Percentiles rank a stretch among this genome's conserved stretches.
Conservation (phyloP, 2,797 vertebrate species). For the Silurus aristotelis region DNA sequence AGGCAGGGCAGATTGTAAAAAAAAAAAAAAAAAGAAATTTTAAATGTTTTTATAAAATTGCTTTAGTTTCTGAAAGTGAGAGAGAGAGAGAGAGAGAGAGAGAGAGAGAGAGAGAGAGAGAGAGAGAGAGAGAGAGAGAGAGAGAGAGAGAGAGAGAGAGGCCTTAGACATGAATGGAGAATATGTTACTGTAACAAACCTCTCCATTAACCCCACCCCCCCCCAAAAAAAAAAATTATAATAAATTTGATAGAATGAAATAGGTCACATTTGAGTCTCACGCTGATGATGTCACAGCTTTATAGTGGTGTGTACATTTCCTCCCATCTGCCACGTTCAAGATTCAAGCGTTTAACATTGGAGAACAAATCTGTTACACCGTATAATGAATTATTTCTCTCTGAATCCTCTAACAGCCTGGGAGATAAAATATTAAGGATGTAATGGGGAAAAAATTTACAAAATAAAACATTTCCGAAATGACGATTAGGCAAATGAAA, state of each 20-base stretch:
- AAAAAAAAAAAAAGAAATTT: background rate
- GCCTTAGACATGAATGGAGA: constrained; percentile 24
- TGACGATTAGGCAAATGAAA: no score
- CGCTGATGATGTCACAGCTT: constrained; percentile 59
- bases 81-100: background rate
- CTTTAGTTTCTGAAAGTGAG: constrained; percentile 54
- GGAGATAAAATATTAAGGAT: no score
- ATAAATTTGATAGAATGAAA: background rate
- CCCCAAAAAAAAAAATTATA: background rate
- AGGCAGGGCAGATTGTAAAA: background rate
- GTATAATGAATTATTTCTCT: no score
- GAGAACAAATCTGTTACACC: no score
- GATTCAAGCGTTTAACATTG: no score
- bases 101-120: background rate
- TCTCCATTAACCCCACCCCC: background rate
- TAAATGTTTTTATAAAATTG: no score
- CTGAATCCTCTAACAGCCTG: no score
- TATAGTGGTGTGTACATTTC: background rate
- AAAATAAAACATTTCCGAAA: no score
- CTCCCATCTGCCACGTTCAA: background rate
- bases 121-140: background rate
- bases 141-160: constrained; percentile 25
- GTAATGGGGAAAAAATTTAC: no score
- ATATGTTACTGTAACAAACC: constrained; percentile 64
- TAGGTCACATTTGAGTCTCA: constrained; percentile 56